A percentile compares a stretch with the other conserved stretches of the same genome.
Conservation (phyloP, 2,797 vertebrate species). For the Paramormyrops hopkinsi region DNA sequence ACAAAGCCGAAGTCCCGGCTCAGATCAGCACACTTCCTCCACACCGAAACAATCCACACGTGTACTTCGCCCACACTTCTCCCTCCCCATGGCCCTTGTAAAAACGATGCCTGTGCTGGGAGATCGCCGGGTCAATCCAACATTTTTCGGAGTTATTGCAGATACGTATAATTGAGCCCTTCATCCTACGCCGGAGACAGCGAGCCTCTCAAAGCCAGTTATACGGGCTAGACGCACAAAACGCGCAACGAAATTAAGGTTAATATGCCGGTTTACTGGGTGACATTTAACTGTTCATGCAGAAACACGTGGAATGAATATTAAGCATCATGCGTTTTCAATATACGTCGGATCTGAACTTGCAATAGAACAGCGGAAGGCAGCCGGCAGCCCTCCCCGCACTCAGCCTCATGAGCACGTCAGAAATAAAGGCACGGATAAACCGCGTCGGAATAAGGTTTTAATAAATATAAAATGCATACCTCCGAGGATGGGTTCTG, state of each 20-base stretch:
- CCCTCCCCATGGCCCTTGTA: background rate
- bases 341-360: background rate
- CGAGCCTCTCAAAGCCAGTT: constrained; percentile 52
- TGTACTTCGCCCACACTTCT: background rate
- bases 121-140: background rate
- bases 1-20: background rate
- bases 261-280: background rate
- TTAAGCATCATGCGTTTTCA: background rate
- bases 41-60: background rate
- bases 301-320: background rate
- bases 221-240: constrained; percentile 29
- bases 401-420: background rate
- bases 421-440: background rate
- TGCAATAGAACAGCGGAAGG: background rate
- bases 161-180: constrained; percentile 49
- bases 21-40: background rate
- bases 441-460: background rate
- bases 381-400: background rate
- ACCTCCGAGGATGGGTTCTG: constrained; percentile 8
- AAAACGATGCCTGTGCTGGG: background rate
- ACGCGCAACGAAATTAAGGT: background rate
- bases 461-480: background rate
- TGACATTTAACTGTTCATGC: background rate
- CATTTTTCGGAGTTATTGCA: background rate
- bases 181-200: constrained; percentile 38